phyloP scores from a whole-genome alignment of 2,797 vertebrate genomes.

The Dromococcyx pavoninus region DNA sequence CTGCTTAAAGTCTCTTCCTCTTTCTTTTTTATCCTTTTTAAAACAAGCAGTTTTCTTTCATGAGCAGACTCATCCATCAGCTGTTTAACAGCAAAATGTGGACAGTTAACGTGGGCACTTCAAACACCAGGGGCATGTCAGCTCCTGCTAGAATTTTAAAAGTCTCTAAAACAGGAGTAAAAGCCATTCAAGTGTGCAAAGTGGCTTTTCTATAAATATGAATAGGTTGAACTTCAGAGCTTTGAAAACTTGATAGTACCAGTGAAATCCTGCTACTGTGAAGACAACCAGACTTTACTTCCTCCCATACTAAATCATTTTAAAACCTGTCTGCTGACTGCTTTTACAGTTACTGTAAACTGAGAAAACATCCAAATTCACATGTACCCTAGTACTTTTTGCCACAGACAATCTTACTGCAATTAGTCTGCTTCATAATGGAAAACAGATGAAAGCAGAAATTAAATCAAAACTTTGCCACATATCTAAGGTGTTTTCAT shows the following conservation, averaged over 20 bases:
- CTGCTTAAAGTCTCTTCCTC: background rate
- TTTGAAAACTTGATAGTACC: background rate
- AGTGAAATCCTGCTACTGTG: background rate
- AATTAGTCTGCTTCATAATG: conserved; percentile 61
- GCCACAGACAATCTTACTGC: conserved; percentile 6
- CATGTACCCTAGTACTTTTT: conserved; percentile 21
- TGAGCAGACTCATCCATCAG: background rate
- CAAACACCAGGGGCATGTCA: background rate
- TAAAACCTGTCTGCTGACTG: conserved; percentile 27
- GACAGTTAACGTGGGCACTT: background rate
- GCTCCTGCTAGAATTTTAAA: background rate
- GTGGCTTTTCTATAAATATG: background rate
- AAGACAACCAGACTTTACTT: background rate
- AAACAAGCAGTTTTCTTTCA: background rate
- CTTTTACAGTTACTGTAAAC: conserved; percentile 48
- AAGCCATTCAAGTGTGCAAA: background rate
- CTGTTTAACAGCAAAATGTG: background rate
- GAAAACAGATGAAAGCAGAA: conserved; percentile 65
- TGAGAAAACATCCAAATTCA: conserved; percentile 50
- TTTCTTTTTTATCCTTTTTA: background rate
- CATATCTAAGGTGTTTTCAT: conserved; percentile 40
- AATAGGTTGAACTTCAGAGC: background rate
- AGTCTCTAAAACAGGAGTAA: background rate
- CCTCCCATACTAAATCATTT: background rate
- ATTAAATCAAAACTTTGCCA: conserved; percentile 32